A percentile compares a stretch with the other conserved stretches of the same genome.
Evolutionary conservation across 2,888 invertebrate genomes (phyloP).

Genomic region (Hartigia nigra): DNA sequence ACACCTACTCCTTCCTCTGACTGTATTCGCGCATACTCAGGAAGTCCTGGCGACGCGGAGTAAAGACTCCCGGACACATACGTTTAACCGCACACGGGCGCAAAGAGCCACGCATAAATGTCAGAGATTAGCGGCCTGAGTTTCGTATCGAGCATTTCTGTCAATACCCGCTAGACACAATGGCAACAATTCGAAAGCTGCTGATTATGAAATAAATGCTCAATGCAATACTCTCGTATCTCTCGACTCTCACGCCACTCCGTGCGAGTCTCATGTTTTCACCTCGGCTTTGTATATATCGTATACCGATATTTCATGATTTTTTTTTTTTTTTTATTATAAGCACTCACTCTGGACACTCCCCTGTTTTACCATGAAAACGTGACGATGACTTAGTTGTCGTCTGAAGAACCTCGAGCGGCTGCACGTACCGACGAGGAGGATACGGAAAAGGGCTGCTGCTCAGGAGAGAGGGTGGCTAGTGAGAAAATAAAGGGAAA

Average conservation of each 20-base stretch:
- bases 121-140: slow-evolving; percentile 58
- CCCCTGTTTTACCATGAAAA: not conserved
- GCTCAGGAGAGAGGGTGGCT: not conserved
- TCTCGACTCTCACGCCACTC: slow-evolving; percentile 32
- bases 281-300: not conserved
- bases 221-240: not conserved
- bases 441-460: not conserved
- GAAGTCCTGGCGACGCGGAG: slow-evolving; percentile 20
- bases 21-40: slow-evolving; percentile 24
- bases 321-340: not conserved
- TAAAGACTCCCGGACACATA: slow-evolving; percentile 23
- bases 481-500: not conserved
- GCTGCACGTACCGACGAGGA: not conserved
- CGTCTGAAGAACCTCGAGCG: not conserved
- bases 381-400: not conserved
- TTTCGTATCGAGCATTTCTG: slow-evolving; percentile 62
- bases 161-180: slow-evolving; percentile 58
- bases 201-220: slow-evolving; percentile 62
- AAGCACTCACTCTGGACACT: not conserved
- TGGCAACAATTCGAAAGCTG: slow-evolving; percentile 59
- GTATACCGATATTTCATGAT: not conserved
- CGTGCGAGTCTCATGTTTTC: not conserved
- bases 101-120: slow-evolving; percentile 56
- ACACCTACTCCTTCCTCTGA: slow-evolving; percentile 30
- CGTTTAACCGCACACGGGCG: slow-evolving; percentile 15